These are phyloP conservation scores for Rhagonycha fulva DNA, from an alignment of 2,888 invertebrate genomes.

Conservation along the genomic window DNA sequence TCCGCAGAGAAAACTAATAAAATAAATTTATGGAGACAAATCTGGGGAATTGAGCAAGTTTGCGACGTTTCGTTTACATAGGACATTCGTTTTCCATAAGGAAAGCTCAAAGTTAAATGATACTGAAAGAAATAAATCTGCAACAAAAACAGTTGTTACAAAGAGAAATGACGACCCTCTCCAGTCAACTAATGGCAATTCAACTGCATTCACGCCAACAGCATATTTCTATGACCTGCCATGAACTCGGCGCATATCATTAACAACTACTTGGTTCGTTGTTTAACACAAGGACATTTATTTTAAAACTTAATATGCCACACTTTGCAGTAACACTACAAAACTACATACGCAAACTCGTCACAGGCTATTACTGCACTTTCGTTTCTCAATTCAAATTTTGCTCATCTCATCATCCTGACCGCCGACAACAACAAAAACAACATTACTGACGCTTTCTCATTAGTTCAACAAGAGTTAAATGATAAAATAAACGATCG, in stretches of 20 bases:
- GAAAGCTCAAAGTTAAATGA: constrained; percentile 3
- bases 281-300: constrained; percentile 38
- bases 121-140: constrained; percentile 4
- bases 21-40: not conserved
- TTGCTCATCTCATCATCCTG: not conserved
- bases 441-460: not conserved
- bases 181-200: constrained; percentile 17
- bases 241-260: constrained; percentile 32
- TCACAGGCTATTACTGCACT: not conserved
- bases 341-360: not conserved
- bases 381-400: not conserved
- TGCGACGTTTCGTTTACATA: not conserved
- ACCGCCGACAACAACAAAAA: not conserved
- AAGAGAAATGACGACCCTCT: constrained; percentile 15
- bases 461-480: not conserved
- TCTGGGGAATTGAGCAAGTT: not conserved
- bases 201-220: constrained; percentile 20
- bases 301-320: constrained; percentile 28
- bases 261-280: constrained; percentile 31
- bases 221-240: constrained; percentile 35
- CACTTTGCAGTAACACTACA: constrained; percentile 7
- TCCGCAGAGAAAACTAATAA: not conserved
- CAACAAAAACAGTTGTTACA: constrained; percentile 12
- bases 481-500: not conserved
- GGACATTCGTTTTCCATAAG: not conserved